Evolutionary conservation across 2,888 invertebrate species (phyloP).

Genomic region (Pristionchus entomophagus): DNA sequence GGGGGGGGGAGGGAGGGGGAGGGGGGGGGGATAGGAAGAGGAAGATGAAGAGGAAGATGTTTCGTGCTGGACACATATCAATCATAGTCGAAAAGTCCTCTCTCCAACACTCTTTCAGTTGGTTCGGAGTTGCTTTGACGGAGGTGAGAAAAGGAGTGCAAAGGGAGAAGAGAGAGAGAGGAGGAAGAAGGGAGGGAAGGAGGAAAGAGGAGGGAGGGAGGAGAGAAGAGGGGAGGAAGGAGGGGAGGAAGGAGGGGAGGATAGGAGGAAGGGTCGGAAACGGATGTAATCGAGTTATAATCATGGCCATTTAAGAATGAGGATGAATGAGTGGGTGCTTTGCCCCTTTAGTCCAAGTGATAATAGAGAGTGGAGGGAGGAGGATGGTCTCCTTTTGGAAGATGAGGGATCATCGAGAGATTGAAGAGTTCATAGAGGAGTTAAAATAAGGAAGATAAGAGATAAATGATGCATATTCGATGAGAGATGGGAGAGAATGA

Average conservation of each 20-base stretch:
- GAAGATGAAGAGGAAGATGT: neutral
- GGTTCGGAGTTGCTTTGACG: neutral
- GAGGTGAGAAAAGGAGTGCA: neutral
- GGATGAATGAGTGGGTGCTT: neutral
- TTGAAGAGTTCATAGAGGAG: too few relatives aligned
- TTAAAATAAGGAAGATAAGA: neutral
- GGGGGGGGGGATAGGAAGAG: neutral
- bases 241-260: neutral
- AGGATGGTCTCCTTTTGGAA: too few relatives aligned
- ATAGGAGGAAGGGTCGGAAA: neutral
- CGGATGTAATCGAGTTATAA: constrained; percentile 3
- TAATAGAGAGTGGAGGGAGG: neutral
- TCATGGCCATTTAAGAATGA: neutral
- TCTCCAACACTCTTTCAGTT: neutral
- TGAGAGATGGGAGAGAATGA: neutral
- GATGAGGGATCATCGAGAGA: too few relatives aligned
- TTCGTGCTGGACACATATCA: constrained; percentile 26
- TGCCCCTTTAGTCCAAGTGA: neutral
- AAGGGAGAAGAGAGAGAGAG: neutral
- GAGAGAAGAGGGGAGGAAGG: neutral
- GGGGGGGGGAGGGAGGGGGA: neutral
- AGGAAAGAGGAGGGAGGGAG: neutral
- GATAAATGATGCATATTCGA: neutral
- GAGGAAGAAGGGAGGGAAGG: too few relatives aligned
- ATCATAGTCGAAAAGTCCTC: constrained; percentile 6